These are phyloP conservation scores for Morpho achilles DNA, from an alignment of 2,888 invertebrate species.

Conservation along the genomic window DNA sequence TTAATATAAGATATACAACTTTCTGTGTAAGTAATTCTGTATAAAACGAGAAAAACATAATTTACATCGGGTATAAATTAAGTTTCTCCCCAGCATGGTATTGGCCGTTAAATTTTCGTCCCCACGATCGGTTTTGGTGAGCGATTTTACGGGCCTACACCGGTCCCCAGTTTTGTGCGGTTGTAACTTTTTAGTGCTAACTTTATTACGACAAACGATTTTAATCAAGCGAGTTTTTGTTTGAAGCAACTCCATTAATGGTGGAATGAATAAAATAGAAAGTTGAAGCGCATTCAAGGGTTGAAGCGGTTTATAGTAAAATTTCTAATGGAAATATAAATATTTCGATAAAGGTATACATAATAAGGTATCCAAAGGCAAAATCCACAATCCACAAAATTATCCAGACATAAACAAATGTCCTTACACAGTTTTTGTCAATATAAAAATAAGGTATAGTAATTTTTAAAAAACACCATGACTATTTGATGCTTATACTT, in stretches of 20 bases:
- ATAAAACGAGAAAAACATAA: too few relatives aligned
- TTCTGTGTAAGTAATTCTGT: too few relatives aligned
- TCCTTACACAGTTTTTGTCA: too few relatives aligned
- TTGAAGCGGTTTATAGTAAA: slow-evolving; percentile 32
- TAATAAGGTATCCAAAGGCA: too few relatives aligned
- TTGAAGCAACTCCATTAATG: slow-evolving; percentile 68
- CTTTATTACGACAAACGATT: slow-evolving; percentile 79
- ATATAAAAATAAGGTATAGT: too few relatives aligned
- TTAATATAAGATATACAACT: too few relatives aligned
- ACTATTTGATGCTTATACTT: too few relatives aligned
- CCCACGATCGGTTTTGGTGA: slow-evolving; percentile 68
- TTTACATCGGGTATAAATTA: slow-evolving; percentile 1
- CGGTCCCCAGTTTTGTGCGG: slow-evolving; percentile 63
- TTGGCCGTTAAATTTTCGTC: slow-evolving; percentile 61
- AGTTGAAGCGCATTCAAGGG: slow-evolving; percentile 63
- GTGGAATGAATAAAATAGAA: slow-evolving; percentile 67
- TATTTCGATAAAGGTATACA: too few relatives aligned
- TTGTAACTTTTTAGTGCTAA: slow-evolving; percentile 75
- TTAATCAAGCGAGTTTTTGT: slow-evolving; percentile 78
- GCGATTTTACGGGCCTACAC: slow-evolving; percentile 75
- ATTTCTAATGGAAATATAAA: too few relatives aligned
- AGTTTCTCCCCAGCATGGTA: slow-evolving; percentile 1
- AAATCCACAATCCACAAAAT: too few relatives aligned
- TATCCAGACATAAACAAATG: too few relatives aligned
- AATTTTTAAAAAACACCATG: too few relatives aligned